These are phyloP conservation scores for Addax nasomaculatus DNA, from an alignment of 2,113 vertebrate genomes.

Conservation along the genomic window DNA sequence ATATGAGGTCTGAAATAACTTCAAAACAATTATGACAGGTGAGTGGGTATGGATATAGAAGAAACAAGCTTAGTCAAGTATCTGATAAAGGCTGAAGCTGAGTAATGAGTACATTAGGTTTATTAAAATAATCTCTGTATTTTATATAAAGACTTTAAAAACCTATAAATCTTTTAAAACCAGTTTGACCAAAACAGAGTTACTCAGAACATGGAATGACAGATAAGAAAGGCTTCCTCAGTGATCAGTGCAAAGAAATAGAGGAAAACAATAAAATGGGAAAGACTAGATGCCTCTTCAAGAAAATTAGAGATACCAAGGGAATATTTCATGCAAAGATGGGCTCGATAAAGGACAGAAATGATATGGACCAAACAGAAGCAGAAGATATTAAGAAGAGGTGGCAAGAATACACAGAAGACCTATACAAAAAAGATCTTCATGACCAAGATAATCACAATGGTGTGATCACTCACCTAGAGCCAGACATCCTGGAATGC, in stretches of 20 bases:
- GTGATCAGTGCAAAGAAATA: not conserved
- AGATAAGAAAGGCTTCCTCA: not conserved
- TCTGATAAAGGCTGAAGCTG: not conserved
- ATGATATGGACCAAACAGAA: not conserved
- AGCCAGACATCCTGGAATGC: not conserved
- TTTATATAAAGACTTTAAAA: not conserved
- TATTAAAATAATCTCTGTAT: not conserved
- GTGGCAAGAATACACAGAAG: not conserved
- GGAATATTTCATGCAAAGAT: not conserved
- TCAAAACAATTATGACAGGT: not conserved
- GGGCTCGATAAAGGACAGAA: not conserved
- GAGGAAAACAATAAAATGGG: not conserved
- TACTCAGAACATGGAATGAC: not conserved
- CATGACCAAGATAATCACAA: accelerated
- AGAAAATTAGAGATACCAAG: not conserved
- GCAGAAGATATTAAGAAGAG: not conserved
- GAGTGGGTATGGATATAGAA: not conserved
- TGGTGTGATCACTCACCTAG: not conserved
- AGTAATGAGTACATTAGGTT: not conserved
- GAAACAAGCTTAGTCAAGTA: not conserved
- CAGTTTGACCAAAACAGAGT: not conserved
- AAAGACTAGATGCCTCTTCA: not conserved
- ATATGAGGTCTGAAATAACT: not conserved
- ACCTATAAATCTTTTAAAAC: not conserved
- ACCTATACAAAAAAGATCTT: not conserved